Conservation (phyloP, 1,140 invertebrate genomes). For the Bemisia tabaci region DNA sequence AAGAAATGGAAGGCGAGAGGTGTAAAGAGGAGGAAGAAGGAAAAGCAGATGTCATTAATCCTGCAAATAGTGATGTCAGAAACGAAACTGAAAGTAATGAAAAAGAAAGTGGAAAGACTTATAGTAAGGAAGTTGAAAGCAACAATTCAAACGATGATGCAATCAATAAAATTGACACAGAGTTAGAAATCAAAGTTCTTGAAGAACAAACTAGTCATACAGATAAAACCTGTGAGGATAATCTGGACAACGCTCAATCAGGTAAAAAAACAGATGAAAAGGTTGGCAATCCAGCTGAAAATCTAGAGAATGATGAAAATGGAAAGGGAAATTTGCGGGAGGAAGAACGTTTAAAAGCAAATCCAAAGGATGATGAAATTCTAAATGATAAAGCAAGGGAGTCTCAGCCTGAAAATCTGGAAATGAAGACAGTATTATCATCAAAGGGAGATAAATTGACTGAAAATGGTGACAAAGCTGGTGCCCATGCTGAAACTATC, state of each 20-base stretch:
- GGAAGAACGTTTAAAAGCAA: slow-evolving; percentile 17
- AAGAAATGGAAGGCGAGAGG: slow-evolving; percentile 18
- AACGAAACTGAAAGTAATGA: slow-evolving; percentile 16
- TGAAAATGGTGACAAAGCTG: slow-evolving; percentile 40
- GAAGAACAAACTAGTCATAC: too few relatives aligned
- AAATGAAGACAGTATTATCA: slow-evolving; percentile 12
- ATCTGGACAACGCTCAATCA: too few relatives aligned
- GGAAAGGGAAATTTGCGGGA: slow-evolving; percentile 19
- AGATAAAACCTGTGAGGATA: too few relatives aligned
- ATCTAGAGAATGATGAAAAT: slow-evolving; percentile 13
- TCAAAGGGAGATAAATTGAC: slow-evolving; percentile 31
- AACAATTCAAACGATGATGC: slow-evolving; percentile 17
- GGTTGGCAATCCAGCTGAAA: slow-evolving; percentile 12
- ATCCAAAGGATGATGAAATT: slow-evolving; percentile 22
- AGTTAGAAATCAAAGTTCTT: slow-evolving; percentile 23
- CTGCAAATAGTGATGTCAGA: slow-evolving; percentile 19
- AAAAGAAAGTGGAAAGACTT: slow-evolving; percentile 16
- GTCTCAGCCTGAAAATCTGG: slow-evolving; percentile 12
- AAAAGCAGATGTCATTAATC: slow-evolving; percentile 14
- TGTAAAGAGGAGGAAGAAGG: slow-evolving; percentile 23
- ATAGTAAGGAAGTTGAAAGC: slow-evolving; percentile 17
- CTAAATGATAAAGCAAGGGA: slow-evolving; percentile 21
- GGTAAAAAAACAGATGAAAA: slow-evolving; percentile 18
- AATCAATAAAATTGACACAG: slow-evolving; percentile 19
- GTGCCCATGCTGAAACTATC: too few relatives aligned